Base-by-base conservation (phyloP, 2,797 vertebrate species). In the Sus cebifrons region DNA sequence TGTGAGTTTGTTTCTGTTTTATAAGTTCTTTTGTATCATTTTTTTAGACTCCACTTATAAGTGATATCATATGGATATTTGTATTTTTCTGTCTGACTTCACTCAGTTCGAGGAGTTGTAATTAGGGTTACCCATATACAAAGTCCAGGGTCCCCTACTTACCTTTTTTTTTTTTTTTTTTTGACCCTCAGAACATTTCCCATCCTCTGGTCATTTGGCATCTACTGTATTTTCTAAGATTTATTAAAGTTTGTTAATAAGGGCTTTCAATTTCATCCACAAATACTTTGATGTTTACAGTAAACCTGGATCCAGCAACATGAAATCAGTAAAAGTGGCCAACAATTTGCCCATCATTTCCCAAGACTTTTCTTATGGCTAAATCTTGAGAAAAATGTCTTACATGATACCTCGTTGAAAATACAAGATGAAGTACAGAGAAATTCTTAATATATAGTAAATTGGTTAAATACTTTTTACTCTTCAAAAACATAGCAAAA, bases 401-500 rank as follows among this genome's bases (percentile, higher is more conserved):
- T n/a, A 73, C n/a, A 20, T n/a, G 10, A 84, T 85, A 71, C 62
- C 21, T 90, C 83, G 65, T 3, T 84, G 32, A 95, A 11, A 92
- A 81, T 67, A 21, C 8, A 71, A 74, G 52, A 25, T 73, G 58
- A 93, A 90, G 10, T 77, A 67, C 23, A 64, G 52, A 93, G 49
- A 84, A 87, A 68, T 21, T 89, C 18, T 85, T 77, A 89, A 87
- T 82, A 36, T 62, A 62, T 3, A 49, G 29, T 21, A 36, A 71
- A 40, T 85, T 65, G 5, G 29, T 56, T 91, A 29, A 95, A 67
- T 73, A 79, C 0, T 67, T 81, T 93, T 95, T 87, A 79, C 10
- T 87, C 25, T 60, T 65, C 49, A 77, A 68, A 32, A 70, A 97
- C 86, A 92, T 16, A 89, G 16, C 40, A 94, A 78, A 81, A 88